Evolutionary conservation across 2,113 vertebrate genomes (phyloP), one percentile per base, ranked within the genome.

Genomic region (Nothocercus julius): DNA sequence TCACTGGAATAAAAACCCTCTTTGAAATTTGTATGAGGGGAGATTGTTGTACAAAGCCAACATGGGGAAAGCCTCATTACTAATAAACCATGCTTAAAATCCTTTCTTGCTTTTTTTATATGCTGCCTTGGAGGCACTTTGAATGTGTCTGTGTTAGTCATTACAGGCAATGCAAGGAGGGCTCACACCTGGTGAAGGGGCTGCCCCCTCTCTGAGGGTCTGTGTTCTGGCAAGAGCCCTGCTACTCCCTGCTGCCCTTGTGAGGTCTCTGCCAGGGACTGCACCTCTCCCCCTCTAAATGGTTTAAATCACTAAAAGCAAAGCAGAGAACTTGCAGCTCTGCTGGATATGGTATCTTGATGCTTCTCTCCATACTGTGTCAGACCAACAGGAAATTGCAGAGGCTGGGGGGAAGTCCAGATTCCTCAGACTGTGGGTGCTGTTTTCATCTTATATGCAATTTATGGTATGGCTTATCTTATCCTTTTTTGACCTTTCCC

Each of bases 21-120:
- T 62, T 58, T 95, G 93, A 93, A 92, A 92, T 90, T 94, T 64
- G 38, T 77, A 38, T 27, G 14, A 67, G 83, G 58, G 64, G 58
- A 64, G 54, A 45, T 72, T 78, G 81, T 88, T 70, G 85, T 69
- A 44, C 47, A 61, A 58, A 93, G 83, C 80, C 66, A 73, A 38
- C 28, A 6, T 24, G 13, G 67, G 56, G 44, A 79, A 86, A 93
- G 27, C 47, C 61, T 86, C 83, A 66, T 8, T 93, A 85, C 47
- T 93, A 58, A 62, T 86, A 88, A 88, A 76, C 24, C 47, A 44
- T 36, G 28, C 64, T 92, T 49, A 17, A 90, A 93, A 75, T 76
- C 69, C 66, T 82, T 90, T 56, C 49, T 51, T 22, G 30, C 44
- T 32, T 45, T 32, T 85, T 20, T 16, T 1, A 0, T 62, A 40